These are phyloP conservation scores for Pelmatolapia mariae DNA, from an alignment of 2,113 vertebrate species.

Conservation along the genomic window DNA sequence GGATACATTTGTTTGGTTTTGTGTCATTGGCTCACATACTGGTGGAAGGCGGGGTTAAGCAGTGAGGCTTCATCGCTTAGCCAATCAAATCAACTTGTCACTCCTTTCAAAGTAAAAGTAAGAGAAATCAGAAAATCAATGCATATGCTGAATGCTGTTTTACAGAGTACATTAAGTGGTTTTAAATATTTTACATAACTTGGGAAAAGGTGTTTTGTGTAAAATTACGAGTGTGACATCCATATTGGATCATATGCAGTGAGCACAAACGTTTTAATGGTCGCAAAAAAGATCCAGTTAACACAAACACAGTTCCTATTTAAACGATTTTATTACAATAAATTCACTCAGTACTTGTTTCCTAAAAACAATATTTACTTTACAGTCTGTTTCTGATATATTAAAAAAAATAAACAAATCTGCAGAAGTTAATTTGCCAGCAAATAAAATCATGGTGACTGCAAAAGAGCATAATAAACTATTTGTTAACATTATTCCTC, in stretches of 20 bases:
- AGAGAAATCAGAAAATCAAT: neutral
- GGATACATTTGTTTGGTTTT: neutral
- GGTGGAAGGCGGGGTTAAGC: neutral
- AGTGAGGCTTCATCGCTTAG: neutral
- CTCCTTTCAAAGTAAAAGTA: conserved; percentile 47
- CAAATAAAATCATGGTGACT: conserved; percentile 47
- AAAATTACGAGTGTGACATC: neutral
- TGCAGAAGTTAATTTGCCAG: conserved; percentile 46
- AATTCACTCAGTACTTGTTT: neutral
- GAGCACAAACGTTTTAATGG: neutral
- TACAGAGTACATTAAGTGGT: neutral
- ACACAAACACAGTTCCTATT: neutral
- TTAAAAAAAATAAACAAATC: neutral
- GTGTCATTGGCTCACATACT: neutral
- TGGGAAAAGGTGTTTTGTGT: neutral
- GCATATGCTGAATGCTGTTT: rapidly evolving
- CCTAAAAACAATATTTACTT: conserved; percentile 17
- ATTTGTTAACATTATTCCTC: neutral
- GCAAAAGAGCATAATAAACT: neutral
- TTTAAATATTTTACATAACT: neutral
- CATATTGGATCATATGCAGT: rapidly evolving
- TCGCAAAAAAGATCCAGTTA: neutral
- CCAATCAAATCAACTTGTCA: neutral
- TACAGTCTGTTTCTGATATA: neutral
- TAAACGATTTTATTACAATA: conserved; percentile 22